Evolutionary conservation across 2,113 vertebrate species (phyloP).

Genomic region (Hemichromis elongatus): DNA sequence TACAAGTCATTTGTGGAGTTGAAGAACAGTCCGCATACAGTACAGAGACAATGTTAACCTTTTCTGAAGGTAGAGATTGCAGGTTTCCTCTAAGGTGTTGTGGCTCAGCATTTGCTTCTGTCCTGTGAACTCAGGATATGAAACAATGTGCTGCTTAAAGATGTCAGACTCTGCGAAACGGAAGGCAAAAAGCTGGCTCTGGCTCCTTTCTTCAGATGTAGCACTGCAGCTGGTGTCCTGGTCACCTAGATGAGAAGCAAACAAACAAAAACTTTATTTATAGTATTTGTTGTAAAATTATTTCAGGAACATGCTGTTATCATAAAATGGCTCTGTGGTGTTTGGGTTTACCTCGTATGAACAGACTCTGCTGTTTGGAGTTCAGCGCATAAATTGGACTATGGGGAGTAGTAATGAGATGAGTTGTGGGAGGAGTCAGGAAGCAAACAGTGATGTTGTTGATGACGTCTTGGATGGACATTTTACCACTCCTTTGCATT

Average conservation of each 20-base stretch:
- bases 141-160: conserved; percentile 6
- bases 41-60: conserved; percentile 34
- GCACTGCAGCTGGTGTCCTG: neutral
- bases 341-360: conserved; percentile 74
- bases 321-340: neutral
- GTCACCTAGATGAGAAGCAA: conserved; percentile 40
- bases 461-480: conserved; percentile 74
- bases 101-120: neutral
- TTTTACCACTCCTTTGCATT: conserved; percentile 71
- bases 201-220: neutral
- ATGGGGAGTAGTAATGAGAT: conserved; percentile 62
- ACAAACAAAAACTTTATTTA: neutral
- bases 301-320: neutral
- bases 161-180: conserved; percentile 28
- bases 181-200: conserved; percentile 54
- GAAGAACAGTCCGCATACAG: neutral
- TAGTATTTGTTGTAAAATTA: neutral
- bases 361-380: conserved; percentile 57
- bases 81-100: conserved; percentile 35
- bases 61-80: conserved; percentile 53
- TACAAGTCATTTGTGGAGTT: neutral
- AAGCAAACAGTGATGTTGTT: conserved; percentile 58
- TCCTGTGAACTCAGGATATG: neutral
- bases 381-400: conserved; percentile 76
- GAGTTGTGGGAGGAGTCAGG: conserved; percentile 63